These are phyloP conservation scores for Heliornis fulica DNA, from an alignment of 2,113 vertebrate species.

Conservation along the genomic window DNA sequence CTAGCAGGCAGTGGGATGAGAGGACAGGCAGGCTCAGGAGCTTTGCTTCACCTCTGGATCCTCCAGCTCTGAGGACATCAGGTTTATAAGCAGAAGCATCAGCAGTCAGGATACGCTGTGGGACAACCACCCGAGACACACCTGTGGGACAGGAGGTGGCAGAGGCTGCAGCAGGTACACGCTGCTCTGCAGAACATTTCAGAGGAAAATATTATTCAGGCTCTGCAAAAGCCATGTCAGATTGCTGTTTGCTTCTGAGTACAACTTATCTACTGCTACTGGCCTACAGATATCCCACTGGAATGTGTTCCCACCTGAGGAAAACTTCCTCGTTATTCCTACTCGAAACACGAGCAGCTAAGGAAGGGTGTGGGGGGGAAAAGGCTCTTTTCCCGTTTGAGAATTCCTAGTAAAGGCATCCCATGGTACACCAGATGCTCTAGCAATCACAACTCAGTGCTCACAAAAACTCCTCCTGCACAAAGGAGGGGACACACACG, in stretches of 20 bases:
- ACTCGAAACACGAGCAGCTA: background rate
- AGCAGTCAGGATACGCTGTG: background rate
- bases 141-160: background rate
- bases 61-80: background rate
- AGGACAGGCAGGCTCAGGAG: background rate
- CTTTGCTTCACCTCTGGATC: background rate
- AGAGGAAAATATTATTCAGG: background rate
- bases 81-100: background rate
- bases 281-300: background rate
- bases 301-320: background rate
- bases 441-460: background rate
- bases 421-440: accelerated
- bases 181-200: background rate
- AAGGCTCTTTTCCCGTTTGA: background rate
- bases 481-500: accelerated
- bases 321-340: background rate
- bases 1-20: accelerated
- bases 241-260: background rate
- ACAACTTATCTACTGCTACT: background rate
- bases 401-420: background rate
- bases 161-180: background rate
- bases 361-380: background rate
- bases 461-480: background rate
- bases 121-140: background rate
- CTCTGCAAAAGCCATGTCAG: background rate